Evolutionary conservation across 2,888 invertebrate genomes (phyloP).

Genomic region (Chironomus tentans): DNA sequence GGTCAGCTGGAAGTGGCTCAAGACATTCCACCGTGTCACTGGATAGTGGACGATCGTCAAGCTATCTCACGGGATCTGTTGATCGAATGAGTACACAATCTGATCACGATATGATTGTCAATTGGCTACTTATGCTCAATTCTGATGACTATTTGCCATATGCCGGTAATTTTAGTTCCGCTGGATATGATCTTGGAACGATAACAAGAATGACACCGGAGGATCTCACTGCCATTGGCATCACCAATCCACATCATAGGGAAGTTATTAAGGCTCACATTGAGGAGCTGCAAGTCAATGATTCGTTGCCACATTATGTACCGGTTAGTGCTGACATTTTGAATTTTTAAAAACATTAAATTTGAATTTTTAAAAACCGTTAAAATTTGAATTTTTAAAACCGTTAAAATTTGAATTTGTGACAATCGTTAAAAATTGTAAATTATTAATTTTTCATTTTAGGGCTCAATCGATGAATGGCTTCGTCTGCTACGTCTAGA

Average conservation of each 20-base stretch:
- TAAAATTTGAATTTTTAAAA: too few relatives aligned
- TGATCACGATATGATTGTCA: conserved; percentile 88
- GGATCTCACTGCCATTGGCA: conserved; percentile 78
- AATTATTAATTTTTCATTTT: conserved; percentile 29
- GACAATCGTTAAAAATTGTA: conserved; percentile 22
- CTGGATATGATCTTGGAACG: conserved; percentile 96
- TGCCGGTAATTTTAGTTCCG: conserved; percentile 82
- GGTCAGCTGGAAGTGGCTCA: conserved; percentile 78
- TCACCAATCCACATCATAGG: conserved; percentile 94
- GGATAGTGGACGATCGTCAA: conserved; percentile 87
- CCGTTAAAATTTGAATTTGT: too few relatives aligned
- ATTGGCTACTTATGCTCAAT: conserved; percentile 77
- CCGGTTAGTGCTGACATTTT: conserved; percentile 52
- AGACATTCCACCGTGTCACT: conserved; percentile 65
- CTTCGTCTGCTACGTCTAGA: conserved; percentile 79
- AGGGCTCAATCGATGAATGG: conserved; percentile 95
- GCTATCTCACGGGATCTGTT: conserved; percentile 61
- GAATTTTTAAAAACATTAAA: too few relatives aligned
- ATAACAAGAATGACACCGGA: conserved; percentile 99
- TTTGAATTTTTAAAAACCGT: too few relatives aligned
- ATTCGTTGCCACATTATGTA: conserved; percentile 90
- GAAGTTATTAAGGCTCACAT: conserved; percentile 95
- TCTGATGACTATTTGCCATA: conserved; percentile 79
- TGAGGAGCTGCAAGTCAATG: conserved; percentile 84
- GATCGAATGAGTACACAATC: conserved; percentile 67